A percentile compares a stretch with the other conserved stretches of the same genome.
phyloP scores from a whole-genome alignment of 2,888 invertebrate species.

The Octonoba sinensis region DNA sequence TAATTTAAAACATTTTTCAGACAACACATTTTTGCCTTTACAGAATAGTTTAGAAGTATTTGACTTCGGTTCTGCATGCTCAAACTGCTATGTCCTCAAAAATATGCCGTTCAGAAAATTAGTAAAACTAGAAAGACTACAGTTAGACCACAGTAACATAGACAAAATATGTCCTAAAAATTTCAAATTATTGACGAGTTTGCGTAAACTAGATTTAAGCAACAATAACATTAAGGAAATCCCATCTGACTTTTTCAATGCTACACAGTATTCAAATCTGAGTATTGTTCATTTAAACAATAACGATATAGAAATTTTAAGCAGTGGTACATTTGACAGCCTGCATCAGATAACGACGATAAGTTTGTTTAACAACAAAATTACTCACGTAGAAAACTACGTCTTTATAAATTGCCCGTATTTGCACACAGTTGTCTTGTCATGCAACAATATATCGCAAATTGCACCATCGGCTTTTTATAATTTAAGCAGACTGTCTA shows the following conservation, averaged over 20 bases:
- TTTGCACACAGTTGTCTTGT: slow-evolving; percentile 84
- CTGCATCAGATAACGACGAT: slow-evolving; percentile 82
- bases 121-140: slow-evolving; percentile 64
- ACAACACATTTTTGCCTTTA: slow-evolving; percentile 56
- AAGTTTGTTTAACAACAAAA: slow-evolving; percentile 81
- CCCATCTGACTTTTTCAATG: slow-evolving; percentile 78
- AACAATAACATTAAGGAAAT: slow-evolving; percentile 84
- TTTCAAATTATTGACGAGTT: slow-evolving; percentile 79
- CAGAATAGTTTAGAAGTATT: slow-evolving; percentile 81
- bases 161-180: slow-evolving; percentile 80
- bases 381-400: slow-evolving; percentile 79
- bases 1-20: slow-evolving; percentile 53
- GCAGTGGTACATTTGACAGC: slow-evolving; percentile 80
- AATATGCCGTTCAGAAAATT: slow-evolving; percentile 24
- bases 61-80: slow-evolving; percentile 83
- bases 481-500: slow-evolving; percentile 81
- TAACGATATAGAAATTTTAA: slow-evolving; percentile 81
- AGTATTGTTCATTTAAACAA: slow-evolving; percentile 85
- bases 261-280: slow-evolving; percentile 76
- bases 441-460: slow-evolving; percentile 82
- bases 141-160: slow-evolving; percentile 79
- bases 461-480: slow-evolving; percentile 82
- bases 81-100: slow-evolving; percentile 15
- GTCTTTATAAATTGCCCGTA: slow-evolving; percentile 84
- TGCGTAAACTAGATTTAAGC: slow-evolving; percentile 87